phyloP scores from a whole-genome alignment of 2,888 invertebrate species.

The Conus canariensis region DNA sequence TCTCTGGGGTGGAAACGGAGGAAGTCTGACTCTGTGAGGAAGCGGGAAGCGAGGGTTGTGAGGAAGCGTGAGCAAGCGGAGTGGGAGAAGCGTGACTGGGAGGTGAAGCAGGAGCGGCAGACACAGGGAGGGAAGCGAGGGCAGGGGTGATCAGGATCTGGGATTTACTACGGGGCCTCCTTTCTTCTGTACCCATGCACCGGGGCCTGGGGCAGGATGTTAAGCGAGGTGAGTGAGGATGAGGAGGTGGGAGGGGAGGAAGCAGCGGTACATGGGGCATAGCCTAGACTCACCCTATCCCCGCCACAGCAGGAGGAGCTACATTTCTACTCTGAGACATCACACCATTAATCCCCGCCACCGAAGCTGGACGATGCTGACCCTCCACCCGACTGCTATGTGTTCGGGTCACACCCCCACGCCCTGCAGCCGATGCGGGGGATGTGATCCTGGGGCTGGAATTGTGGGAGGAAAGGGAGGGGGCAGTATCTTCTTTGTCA shows the following conservation, averaged over 20 bases:
- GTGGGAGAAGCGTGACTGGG: conserved; percentile 15
- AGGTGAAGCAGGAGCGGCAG: background rate
- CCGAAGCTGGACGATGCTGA: conserved; percentile 38
- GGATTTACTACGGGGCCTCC: conserved; percentile 18
- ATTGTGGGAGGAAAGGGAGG: background rate
- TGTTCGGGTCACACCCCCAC: background rate
- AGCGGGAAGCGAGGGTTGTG: conserved; percentile 26
- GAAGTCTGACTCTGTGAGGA: conserved; percentile 2
- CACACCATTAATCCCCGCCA: conserved; percentile 37
- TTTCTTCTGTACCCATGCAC: conserved; percentile 24
- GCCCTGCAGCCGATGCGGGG: background rate
- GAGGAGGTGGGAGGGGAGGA: conserved; percentile 22
- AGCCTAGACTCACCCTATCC: background rate
- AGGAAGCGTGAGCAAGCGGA: conserved; percentile 22
- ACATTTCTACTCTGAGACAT: conserved; percentile 31
- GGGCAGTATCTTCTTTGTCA: background rate
- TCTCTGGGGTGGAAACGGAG: conserved; percentile 18
- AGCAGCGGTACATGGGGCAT: conserved; percentile 5
- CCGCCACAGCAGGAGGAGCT: background rate
- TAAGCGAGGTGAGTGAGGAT: conserved; percentile 30
- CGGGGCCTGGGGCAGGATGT: conserved; percentile 8
- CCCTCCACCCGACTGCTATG: conserved; percentile 36
- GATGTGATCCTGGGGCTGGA: background rate
- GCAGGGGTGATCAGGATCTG: conserved; percentile 34
- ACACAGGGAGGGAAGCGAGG: conserved; percentile 18